Evolutionary conservation across 2,113 vertebrate genomes (phyloP).

Genomic region (Scopus umbretta): DNA sequence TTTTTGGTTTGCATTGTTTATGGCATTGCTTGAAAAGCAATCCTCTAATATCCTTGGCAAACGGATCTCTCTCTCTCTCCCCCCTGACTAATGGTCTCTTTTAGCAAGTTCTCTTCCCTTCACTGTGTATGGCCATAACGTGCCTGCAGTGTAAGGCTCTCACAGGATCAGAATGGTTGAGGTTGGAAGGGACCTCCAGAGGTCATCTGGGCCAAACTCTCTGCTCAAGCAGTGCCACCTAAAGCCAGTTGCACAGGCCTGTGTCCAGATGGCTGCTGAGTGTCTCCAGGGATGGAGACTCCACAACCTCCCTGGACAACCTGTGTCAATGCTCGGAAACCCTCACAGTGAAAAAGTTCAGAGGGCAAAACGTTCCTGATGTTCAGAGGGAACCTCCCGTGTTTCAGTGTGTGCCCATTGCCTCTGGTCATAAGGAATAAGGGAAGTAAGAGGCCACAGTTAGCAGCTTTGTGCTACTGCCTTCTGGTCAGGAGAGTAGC

Average conservation of each 20-base stretch:
- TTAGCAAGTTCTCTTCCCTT: not conserved
- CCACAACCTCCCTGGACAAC: not conserved
- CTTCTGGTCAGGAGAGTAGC: not conserved
- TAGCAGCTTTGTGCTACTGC: not conserved
- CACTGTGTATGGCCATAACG: not conserved
- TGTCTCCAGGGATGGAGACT: not conserved
- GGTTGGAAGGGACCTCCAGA: not conserved
- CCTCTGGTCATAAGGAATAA: not conserved
- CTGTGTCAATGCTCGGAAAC: not conserved
- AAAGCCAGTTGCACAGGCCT: not conserved
- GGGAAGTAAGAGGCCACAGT: not conserved
- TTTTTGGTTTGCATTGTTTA: conserved; percentile 16
- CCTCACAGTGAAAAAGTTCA: not conserved
- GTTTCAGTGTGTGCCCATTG: not conserved
- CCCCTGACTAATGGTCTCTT: not conserved
- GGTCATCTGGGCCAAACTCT: not conserved
- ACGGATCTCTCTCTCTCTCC: not conserved
- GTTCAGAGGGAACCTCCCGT: not conserved
- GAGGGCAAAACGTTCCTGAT: too few relatives aligned
- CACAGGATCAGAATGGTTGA: not conserved
- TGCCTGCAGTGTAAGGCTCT: not conserved
- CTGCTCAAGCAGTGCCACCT: not conserved
- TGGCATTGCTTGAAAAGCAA: conserved; percentile 27
- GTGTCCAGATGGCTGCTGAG: not conserved
- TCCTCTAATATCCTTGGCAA: not conserved